Evolutionary conservation across 2,113 vertebrate species (phyloP).

Genomic region (Heptranchias perlo): DNA sequence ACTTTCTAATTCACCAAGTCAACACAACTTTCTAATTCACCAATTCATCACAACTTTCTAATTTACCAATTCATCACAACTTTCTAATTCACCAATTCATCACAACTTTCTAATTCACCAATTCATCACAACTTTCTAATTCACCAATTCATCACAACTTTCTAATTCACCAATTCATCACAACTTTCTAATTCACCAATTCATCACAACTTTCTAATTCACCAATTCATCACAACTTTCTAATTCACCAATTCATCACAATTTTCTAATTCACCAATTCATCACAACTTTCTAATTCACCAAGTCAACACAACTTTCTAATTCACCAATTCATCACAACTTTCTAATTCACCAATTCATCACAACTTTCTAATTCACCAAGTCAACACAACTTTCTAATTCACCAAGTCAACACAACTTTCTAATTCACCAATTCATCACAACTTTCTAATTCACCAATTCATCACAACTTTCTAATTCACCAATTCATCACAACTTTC

Average conservation of each 20-base stretch:
- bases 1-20: too few relatives aligned
- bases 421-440: too few relatives aligned
- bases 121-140: too few relatives aligned
- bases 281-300: neutral
- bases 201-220: neutral
- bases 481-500: neutral
- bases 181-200: neutral
- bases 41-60: neutral
- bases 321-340: too few relatives aligned
- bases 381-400: neutral
- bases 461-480: neutral
- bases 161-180: neutral
- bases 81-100: neutral
- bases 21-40: too few relatives aligned
- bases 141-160: too few relatives aligned
- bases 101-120: too few relatives aligned
- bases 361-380: neutral
- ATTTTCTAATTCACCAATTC: neutral
- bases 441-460: neutral
- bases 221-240: too few relatives aligned
- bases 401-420: too few relatives aligned
- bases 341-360: neutral
- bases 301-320: neutral
- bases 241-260: too few relatives aligned
- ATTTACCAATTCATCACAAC: neutral